phyloP scores from a whole-genome alignment of 2,113 vertebrate genomes.

The Rhinopomastus cyanomelas region DNA sequence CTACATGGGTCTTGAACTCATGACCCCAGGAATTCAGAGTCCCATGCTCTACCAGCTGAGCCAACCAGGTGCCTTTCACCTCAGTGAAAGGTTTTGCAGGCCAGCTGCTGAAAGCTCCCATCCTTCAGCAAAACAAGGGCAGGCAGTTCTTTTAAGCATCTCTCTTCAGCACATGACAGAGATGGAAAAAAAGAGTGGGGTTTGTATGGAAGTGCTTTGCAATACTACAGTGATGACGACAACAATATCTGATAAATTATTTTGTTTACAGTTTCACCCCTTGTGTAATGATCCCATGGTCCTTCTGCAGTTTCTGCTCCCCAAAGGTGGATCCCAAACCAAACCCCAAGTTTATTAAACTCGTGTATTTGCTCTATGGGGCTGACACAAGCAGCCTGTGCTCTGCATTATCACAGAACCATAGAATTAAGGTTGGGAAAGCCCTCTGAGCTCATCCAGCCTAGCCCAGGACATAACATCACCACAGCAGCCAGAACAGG shows the following conservation, averaged over 20 bases:
- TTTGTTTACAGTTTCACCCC: background rate
- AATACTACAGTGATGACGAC: background rate
- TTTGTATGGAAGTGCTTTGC: background rate
- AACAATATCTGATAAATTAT: background rate
- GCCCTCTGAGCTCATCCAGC: too few species aligned
- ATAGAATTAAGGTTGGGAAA: too few species aligned
- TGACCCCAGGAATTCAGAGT: too few species aligned
- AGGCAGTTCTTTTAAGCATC: background rate
- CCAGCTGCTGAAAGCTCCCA: background rate
- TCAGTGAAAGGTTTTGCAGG: background rate
- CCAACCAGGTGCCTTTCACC: background rate
- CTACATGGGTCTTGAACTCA: too few species aligned
- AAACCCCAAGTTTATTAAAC: background rate
- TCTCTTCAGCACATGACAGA: background rate
- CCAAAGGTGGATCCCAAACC: background rate
- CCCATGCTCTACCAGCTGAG: too few species aligned
- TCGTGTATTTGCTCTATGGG: background rate
- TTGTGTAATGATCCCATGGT: background rate
- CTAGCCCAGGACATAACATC: too few species aligned
- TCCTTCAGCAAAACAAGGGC: background rate
- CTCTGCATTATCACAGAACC: background rate
- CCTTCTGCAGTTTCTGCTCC: background rate
- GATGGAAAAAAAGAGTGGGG: background rate
- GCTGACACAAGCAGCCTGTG: background rate
- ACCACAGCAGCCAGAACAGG: too few species aligned